phyloP scores from a whole-genome alignment of 1,140 invertebrate genomes.

The Neodiprion fabricii region DNA sequence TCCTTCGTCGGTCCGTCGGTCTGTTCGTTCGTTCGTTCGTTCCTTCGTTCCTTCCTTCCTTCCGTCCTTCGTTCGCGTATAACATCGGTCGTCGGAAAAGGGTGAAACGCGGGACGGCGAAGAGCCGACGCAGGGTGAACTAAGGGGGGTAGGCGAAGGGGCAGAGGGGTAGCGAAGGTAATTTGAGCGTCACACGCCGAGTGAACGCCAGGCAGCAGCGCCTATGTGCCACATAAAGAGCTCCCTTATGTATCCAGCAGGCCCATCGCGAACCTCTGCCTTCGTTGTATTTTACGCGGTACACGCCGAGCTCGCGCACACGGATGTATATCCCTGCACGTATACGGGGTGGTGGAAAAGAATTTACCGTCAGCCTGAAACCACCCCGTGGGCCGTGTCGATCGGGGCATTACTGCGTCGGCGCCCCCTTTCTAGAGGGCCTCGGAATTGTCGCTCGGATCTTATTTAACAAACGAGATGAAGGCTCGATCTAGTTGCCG shows the following conservation, averaged over 20 bases:
- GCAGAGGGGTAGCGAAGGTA: conserved; percentile 42
- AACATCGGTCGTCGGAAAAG: conserved; percentile 3
- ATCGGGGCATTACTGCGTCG: no score
- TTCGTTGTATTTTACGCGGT: neutral
- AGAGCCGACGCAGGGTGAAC: conserved; percentile 23
- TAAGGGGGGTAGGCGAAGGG: conserved; percentile 9
- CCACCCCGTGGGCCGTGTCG: no score
- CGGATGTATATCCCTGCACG: neutral
- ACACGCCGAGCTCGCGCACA: neutral
- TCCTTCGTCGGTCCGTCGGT: conserved; percentile 7
- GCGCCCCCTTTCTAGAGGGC: no score
- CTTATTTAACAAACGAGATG: no score
- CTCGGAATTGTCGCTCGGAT: no score
- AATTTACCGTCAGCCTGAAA: no score
- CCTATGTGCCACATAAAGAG: conserved; percentile 61
- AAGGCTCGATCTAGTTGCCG: no score
- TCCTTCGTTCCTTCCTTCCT: conserved; percentile 19
- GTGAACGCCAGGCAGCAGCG: conserved; percentile 52
- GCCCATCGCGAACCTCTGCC: conserved; percentile 49
- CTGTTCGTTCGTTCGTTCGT: conserved; percentile 17
- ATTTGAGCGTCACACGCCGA: conserved; percentile 62
- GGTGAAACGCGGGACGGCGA: conserved; percentile 29
- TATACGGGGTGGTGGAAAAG: neutral
- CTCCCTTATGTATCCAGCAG: conserved; percentile 49
- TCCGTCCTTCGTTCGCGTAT: conserved; percentile 15